Conservation (phyloP, 2,113 vertebrate genomes). For the Gallinago paraguaiae region DNA sequence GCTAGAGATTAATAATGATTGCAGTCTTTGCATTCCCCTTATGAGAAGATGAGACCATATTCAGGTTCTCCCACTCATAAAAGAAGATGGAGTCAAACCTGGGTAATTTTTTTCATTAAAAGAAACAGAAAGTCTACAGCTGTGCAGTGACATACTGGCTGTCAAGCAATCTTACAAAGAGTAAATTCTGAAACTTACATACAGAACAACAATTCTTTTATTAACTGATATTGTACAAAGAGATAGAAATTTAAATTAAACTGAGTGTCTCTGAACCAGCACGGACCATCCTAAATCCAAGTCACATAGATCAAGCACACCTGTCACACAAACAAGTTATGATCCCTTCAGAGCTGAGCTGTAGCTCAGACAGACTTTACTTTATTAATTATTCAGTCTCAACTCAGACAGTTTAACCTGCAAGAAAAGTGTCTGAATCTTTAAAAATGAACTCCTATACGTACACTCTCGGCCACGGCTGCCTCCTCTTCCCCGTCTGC, state of each 20-base stretch:
- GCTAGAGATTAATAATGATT: background rate
- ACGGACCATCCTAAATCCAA: background rate
- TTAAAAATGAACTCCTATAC: slow-evolving; percentile 17
- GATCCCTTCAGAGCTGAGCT: background rate
- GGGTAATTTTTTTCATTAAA: background rate
- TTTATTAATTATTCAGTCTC: background rate
- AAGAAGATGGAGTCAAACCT: background rate
- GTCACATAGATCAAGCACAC: background rate
- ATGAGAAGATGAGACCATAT: slow-evolving; percentile 3
- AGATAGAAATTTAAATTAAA: background rate
- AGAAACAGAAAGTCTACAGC: background rate
- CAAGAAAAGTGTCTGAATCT: background rate
- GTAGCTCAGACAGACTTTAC: accelerated
- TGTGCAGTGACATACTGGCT: background rate
- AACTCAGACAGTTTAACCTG: background rate
- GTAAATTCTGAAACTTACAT: background rate
- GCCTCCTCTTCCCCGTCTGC: slow-evolving; percentile 85
- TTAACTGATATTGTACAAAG: background rate
- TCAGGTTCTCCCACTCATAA: slow-evolving; percentile 19
- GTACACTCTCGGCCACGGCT: slow-evolving; percentile 86
- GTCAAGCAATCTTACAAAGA: background rate
- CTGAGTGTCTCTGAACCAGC: background rate
- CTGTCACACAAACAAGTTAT: background rate
- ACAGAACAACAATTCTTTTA: background rate
- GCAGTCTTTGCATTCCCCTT: background rate